Conservation (phyloP, 35 echinoderm and acorn worm species). For the Diadema setosum region DNA sequence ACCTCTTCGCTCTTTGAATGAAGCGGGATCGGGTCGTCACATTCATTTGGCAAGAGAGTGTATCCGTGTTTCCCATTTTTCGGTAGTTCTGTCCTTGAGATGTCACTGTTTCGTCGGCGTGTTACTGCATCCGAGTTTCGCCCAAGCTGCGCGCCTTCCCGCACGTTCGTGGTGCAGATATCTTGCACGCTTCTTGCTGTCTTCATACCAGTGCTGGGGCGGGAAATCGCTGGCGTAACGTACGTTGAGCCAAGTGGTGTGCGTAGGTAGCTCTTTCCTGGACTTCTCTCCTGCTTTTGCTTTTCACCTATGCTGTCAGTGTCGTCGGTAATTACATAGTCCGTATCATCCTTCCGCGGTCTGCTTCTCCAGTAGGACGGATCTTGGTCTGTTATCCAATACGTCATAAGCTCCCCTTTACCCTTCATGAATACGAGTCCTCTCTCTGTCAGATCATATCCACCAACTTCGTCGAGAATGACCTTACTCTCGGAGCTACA, state of each 20-base stretch:
- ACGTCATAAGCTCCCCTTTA: slow-evolving; percentile 81
- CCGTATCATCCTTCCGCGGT: background rate
- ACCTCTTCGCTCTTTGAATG: slow-evolving; percentile 11
- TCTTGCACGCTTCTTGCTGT: background rate
- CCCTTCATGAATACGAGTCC: slow-evolving; percentile 88
- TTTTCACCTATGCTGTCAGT: background rate
- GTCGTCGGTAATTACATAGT: background rate
- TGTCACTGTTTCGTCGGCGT: background rate
- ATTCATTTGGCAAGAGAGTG: background rate
- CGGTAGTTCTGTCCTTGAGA: background rate
- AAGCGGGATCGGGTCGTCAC: background rate
- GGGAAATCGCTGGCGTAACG: background rate
- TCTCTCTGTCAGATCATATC: slow-evolving; percentile 62
- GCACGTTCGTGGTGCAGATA: background rate
- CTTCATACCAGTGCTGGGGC: background rate
- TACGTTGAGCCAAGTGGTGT: slow-evolving; percentile 5
- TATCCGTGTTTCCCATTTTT: slow-evolving; percentile 1
- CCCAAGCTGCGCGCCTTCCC: background rate
- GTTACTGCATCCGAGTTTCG: background rate
- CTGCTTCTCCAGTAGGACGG: slow-evolving; percentile 43
- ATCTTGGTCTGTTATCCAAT: slow-evolving; percentile 83
- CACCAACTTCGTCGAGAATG: slow-evolving; percentile 45
- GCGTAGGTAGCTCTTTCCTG: background rate
- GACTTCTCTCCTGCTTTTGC: slow-evolving; percentile 8
- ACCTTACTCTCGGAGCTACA: slow-evolving; percentile 57